Base-by-base conservation (phyloP, 2,113 vertebrate genomes). In the Chiloscyllium plagiosum region DNA sequence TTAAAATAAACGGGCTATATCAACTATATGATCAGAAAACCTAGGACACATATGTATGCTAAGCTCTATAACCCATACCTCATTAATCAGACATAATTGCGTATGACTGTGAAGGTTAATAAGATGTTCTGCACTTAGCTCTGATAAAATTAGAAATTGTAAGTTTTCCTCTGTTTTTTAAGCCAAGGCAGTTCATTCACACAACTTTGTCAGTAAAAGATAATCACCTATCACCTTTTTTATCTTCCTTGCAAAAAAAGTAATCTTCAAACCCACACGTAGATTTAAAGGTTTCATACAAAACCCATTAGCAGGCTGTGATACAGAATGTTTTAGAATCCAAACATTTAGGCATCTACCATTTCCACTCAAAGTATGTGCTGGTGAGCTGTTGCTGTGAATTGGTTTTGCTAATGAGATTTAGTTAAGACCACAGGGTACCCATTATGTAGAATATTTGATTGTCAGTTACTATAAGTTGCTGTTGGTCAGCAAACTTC, bases 401-500 rank as follows among this genome's bases (percentile, higher is more conserved):
- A 98, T 97, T 98, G 97, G 97, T 98, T 98, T 97, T 97, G 97
- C 97, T 98, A 97, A 97, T 98, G 97, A 97, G 97, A 98, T 97
- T 98, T 98, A 98, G 97, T 97, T 97, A 97, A 97, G 97, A 98
- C 98, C 98, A 98, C 96, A 98, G 97, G 98, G 97, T 98, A 98
- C 98, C 97, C 96, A 98, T 98, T 98, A 97, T 97, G 97, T 97
- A 97, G 96, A 97, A 98, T 97, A 97, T 96, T 96, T 96, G 97
- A 98, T 98, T 98, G 98, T 98, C 98, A 98, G 98, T 97, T 97
- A 26, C 97, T 98, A 98, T 96, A 98, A 98, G 98, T 98, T 98
- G 98, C 98, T 98, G 98, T 98, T 98, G 98, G 98, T 99, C 98
- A 98, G 98, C 98, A 99, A 98, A 99, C 98, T 97, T 98, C 98